Conservation (phyloP, 2,888 invertebrate species). For the Agrotis clavis region DNA sequence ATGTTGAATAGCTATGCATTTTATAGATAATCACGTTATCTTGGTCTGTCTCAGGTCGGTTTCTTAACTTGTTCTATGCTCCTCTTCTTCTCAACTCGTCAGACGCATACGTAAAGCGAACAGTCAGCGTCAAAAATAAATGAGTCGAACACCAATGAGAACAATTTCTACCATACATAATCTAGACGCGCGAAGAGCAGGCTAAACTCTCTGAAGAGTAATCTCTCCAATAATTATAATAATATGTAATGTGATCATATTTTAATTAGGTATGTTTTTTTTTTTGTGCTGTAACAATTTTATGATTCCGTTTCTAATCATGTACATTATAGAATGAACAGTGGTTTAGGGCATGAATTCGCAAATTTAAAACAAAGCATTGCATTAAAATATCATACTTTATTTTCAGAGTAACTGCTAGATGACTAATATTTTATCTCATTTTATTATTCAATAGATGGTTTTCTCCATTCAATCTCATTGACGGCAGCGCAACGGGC, state of each 20-base stretch:
- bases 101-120: too few species aligned
- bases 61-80: too few species aligned
- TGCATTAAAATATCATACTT: too few species aligned
- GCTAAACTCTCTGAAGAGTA: not conserved
- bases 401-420: too few species aligned
- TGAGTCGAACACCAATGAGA: not conserved
- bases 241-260: not conserved
- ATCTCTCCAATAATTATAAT: not conserved
- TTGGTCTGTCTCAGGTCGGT: too few species aligned
- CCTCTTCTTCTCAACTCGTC: too few species aligned
- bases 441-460: not conserved
- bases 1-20: constrained; percentile 51
- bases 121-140: too few species aligned
- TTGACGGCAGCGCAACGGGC: not conserved
- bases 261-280: not conserved
- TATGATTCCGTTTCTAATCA: constrained; percentile 4
- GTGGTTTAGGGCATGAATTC: not conserved
- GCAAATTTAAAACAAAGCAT: not conserved
- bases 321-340: not conserved
- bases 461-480: not conserved
- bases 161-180: constrained; percentile 1
- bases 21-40: constrained; percentile 2
- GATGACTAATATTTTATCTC: too few species aligned
- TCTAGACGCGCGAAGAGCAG: not conserved
- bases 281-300: not conserved